Evolutionary conservation across 2,113 vertebrate species (phyloP), one percentile per base, ranked within the genome.

Genomic region (Haplochromis vanheusdeni): DNA sequence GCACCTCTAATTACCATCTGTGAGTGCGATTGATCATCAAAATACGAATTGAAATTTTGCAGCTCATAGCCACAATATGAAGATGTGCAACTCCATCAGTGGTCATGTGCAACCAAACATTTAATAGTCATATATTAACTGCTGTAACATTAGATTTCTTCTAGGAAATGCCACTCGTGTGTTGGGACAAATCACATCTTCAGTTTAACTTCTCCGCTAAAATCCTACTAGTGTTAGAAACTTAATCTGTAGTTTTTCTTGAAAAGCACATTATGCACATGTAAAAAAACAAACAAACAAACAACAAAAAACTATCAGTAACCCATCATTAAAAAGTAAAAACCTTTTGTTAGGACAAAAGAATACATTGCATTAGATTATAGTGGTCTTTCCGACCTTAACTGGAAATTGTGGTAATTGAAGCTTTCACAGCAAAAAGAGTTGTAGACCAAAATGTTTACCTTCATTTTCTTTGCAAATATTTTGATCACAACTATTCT

Each of bases 401-500:
- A 79, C 35, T 55, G 23, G 47, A 54, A 83, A 55, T 80, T 79
- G n/a, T 55, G 84, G 51, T 85, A 55, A 83, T 79, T 16, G 58
- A 42, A 85, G 33, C 49, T 89, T 58, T 80, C 13, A 31, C 58
- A 79, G 60, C 52, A 89, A 26, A 84, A 75, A 21, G 58, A 70
- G 56, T 93, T 83, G 88, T 73, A 92, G 79, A 90, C 60, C 12
- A 21, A 85, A 26, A 79, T 35, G 85, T 65, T 87, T 79, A 89
- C 85, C 94, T 92, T 91, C 14, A 91, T 91, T 88, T 88, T 86
- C 31, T 86, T 80, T 28, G 86, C 79, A 87, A 79, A 79, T 65
- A 70, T 84, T 85, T 84, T 85, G 37, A 83, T 84, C 79, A 86
- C 75, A 91, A 40, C 77, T 49, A 9, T 49, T 82, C 42, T 11